Evolutionary conservation across 2,888 invertebrate species (phyloP).

Genomic region (Macrosoma leucophasiata): DNA sequence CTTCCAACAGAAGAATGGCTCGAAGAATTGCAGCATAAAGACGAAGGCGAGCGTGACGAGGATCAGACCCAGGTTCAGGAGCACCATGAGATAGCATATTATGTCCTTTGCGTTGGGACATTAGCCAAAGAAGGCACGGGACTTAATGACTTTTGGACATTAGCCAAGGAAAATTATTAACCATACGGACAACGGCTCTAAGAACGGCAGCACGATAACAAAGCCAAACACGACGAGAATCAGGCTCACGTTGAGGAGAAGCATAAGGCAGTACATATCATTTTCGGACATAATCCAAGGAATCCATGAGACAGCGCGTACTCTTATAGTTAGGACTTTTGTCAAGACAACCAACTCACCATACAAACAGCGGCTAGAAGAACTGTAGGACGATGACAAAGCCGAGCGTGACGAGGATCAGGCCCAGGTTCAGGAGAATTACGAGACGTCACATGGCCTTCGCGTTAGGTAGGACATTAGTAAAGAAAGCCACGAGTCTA

Average conservation of each 20-base stretch:
- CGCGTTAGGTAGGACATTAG: too few relatives aligned
- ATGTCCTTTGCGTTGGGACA: constrained; percentile 92
- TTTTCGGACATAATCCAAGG: too few relatives aligned
- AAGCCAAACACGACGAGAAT: constrained; percentile 92
- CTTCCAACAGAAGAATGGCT: constrained; percentile 90
- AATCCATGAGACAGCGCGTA: too few relatives aligned
- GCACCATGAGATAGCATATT: constrained; percentile 92
- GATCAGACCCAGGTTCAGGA: constrained; percentile 89
- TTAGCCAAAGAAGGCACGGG: too few relatives aligned
- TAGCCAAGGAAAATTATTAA: too few relatives aligned
- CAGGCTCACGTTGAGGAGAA: constrained; percentile 88
- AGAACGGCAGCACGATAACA: constrained; percentile 92
- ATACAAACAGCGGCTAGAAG: constrained; percentile 89
- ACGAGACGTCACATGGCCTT: constrained; percentile 82
- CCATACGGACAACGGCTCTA: constrained; percentile 91
- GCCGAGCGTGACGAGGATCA: constrained; percentile 90
- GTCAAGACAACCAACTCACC: constrained; percentile 71
- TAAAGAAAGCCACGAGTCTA: too few relatives aligned
- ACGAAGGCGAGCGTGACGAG: constrained; percentile 92
- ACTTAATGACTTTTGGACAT: too few relatives aligned
- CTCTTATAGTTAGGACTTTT: constrained; percentile 1
- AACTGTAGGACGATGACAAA: constrained; percentile 93
- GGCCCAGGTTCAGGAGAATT: constrained; percentile 88
- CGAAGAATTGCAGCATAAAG: constrained; percentile 91
- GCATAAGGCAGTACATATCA: constrained; percentile 93